Evolutionary conservation across 1,140 invertebrate species (phyloP).

Genomic region (Sitophilus oryzae): DNA sequence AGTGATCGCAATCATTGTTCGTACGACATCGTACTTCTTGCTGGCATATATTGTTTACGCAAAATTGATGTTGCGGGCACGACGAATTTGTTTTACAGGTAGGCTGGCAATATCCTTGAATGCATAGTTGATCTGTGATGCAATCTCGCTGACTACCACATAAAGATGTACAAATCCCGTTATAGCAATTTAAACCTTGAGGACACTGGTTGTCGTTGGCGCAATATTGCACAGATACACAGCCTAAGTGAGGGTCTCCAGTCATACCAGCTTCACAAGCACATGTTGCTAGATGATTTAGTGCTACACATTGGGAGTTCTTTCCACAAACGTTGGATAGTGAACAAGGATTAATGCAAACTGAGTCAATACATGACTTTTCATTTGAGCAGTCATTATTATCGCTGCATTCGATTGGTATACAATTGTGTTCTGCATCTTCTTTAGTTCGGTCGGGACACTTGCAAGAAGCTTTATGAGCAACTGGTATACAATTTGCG

Average conservation of each 20-base stretch:
- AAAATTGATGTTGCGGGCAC: constrained; percentile 77
- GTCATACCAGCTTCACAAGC: constrained; percentile 74
- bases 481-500: constrained; percentile 62
- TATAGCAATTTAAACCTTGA: constrained; percentile 70
- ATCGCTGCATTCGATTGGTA: constrained; percentile 69
- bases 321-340: constrained; percentile 75
- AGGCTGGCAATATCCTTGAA: constrained; percentile 71
- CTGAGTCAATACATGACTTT: constrained; percentile 70
- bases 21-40: constrained; percentile 68
- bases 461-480: constrained; percentile 65
- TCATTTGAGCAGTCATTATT: constrained; percentile 66
- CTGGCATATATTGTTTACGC: constrained; percentile 73
- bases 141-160: constrained; percentile 75
- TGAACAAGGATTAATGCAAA: constrained; percentile 74
- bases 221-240: constrained; percentile 73
- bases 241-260: constrained; percentile 78
- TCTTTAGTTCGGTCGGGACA: constrained; percentile 72
- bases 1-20: constrained; percentile 62
- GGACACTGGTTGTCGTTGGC: constrained; percentile 70
- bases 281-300: constrained; percentile 72
- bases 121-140: constrained; percentile 72
- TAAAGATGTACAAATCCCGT: constrained; percentile 70
- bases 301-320: constrained; percentile 64
- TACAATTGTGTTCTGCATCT: constrained; percentile 65
- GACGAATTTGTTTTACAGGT: constrained; percentile 69